phyloP scores from a whole-genome alignment of 2,888 invertebrate genomes.

The Drosophila sordidapex region DNA sequence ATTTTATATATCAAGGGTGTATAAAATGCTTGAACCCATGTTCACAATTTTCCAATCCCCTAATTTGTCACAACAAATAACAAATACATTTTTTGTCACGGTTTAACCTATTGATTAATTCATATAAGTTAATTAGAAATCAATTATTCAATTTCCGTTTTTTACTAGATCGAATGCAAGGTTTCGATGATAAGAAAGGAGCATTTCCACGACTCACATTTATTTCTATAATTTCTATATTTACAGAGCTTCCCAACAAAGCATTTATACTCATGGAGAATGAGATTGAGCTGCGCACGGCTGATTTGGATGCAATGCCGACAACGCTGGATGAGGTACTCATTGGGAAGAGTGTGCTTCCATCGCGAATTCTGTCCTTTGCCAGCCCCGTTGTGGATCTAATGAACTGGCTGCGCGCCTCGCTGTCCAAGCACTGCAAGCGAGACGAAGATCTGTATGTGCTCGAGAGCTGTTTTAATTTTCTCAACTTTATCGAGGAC shows the following conservation, averaged over 20 bases:
- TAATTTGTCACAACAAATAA: not conserved
- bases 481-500: conserved; percentile 82
- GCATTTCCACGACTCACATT: not conserved
- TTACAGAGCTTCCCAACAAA: conserved; percentile 82
- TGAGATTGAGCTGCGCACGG: conserved; percentile 80
- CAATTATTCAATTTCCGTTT: not conserved
- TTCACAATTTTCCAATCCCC: not conserved
- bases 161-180: not conserved
- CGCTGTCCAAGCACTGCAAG: conserved; percentile 81
- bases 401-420: conserved; percentile 82
- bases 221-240: accelerated
- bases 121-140: not conserved
- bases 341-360: conserved; percentile 79
- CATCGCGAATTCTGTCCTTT: conserved; percentile 82
- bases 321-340: conserved; percentile 77
- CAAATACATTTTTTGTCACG: not conserved
- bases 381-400: conserved; percentile 82
- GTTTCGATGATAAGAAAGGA: not conserved
- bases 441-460: conserved; percentile 74
- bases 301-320: conserved; percentile 78
- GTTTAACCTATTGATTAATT: not conserved
- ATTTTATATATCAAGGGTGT: not conserved
- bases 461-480: conserved; percentile 81
- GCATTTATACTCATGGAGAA: conserved; percentile 83
- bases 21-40: not conserved